Percentiles rank a stretch among this genome's conserved stretches.
These are phyloP conservation scores for Hippocampus abdominalis DNA, from an alignment of 2,113 vertebrate species.

Conservation along the genomic window DNA sequence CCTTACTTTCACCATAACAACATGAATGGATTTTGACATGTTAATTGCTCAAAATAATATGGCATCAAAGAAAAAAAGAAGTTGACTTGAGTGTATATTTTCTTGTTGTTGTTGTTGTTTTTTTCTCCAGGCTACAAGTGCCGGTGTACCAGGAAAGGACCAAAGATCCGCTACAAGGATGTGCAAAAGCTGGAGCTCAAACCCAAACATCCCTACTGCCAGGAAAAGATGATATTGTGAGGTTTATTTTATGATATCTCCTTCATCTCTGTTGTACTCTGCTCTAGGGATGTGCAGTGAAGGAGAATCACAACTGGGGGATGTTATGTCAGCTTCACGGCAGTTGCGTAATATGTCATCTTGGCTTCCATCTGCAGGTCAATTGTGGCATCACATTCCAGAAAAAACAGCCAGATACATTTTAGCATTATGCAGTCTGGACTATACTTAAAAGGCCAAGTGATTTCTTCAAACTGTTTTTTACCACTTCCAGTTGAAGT, in stretches of 20 bases:
- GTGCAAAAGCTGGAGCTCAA: slow-evolving; percentile 97
- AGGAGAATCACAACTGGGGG: background rate
- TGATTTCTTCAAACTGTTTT: no score
- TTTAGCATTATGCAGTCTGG: background rate
- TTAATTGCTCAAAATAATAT: background rate
- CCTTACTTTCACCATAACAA: no score
- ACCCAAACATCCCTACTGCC: slow-evolving; percentile 93
- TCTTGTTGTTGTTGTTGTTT: background rate
- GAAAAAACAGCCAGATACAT: background rate
- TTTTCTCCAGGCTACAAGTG: slow-evolving; percentile 87
- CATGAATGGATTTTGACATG: no score
- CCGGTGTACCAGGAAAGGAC: slow-evolving; percentile 94
- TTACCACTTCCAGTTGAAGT: background rate
- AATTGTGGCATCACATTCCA: background rate
- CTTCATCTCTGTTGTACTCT: background rate
- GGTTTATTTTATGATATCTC: slow-evolving; percentile 29
- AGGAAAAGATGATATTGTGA: slow-evolving; percentile 99
- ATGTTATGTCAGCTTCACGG: background rate
- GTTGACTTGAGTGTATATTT: background rate
- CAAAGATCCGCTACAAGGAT: slow-evolving; percentile 95
- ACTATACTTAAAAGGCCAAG: background rate
- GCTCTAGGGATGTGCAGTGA: background rate
- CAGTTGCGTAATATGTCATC: background rate
- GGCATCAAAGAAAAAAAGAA: background rate
- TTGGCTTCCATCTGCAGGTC: background rate